These are phyloP conservation scores for Eciton burchellii DNA, from an alignment of 1,140 invertebrate genomes.

Conservation along the genomic window DNA sequence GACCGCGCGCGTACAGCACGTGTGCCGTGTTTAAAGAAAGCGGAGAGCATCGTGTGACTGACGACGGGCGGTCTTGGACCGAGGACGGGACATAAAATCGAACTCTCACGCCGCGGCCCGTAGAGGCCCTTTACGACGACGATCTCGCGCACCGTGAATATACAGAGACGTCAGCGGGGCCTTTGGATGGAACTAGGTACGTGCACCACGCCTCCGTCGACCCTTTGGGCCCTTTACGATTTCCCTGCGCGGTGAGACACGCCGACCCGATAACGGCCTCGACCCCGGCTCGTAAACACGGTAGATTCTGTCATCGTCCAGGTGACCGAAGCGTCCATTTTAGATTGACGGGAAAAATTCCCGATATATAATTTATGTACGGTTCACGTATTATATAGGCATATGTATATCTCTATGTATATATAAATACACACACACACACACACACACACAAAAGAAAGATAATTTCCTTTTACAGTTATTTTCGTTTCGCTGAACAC, in stretches of 20 bases:
- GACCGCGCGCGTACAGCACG: slow-evolving; percentile 19
- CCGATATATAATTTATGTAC: slow-evolving; percentile 13
- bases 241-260: slow-evolving; percentile 66
- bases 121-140: slow-evolving; percentile 68
- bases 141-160: slow-evolving; percentile 58
- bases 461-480: too few relatives aligned
- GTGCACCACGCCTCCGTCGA: slow-evolving; percentile 62
- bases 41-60: slow-evolving; percentile 55
- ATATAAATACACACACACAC: too few relatives aligned
- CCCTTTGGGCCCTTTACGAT: slow-evolving; percentile 72
- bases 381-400: not conserved
- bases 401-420: too few relatives aligned
- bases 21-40: slow-evolving; percentile 47
- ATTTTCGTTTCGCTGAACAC: too few relatives aligned
- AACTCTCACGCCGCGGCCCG: slow-evolving; percentile 58
- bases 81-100: slow-evolving; percentile 65
- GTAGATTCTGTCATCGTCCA: slow-evolving; percentile 66
- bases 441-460: too few relatives aligned
- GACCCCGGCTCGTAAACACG: slow-evolving; percentile 71
- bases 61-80: slow-evolving; percentile 66
- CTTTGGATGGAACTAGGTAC: slow-evolving; percentile 61
- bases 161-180: slow-evolving; percentile 73
- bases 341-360: slow-evolving; percentile 28
- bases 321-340: slow-evolving; percentile 10
- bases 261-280: slow-evolving; percentile 68